Evolutionary conservation across 2,113 vertebrate genomes (phyloP).

Genomic region (Pygathrix nemaeus): DNA sequence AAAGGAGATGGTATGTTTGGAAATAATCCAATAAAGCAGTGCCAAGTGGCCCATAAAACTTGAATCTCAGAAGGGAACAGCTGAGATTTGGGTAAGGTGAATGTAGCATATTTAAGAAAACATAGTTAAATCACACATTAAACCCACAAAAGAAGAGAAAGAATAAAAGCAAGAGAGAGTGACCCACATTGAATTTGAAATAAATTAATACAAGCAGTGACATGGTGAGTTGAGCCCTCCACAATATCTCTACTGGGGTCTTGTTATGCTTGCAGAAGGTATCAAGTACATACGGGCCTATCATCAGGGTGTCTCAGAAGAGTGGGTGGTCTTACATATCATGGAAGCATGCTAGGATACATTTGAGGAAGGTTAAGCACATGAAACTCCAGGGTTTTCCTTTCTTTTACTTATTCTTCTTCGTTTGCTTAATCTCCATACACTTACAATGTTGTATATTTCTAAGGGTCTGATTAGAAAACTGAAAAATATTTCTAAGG

Average conservation of each 20-base stretch:
- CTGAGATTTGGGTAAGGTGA: background rate
- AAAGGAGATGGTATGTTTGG: constrained; percentile 40
- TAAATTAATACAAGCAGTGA: background rate
- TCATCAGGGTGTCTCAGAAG: background rate
- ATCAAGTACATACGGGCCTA: background rate
- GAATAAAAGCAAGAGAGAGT: background rate
- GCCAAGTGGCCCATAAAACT: constrained; percentile 41
- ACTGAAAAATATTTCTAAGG: background rate
- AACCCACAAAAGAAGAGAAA: background rate
- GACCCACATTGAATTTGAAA: background rate
- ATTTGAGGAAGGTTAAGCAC: background rate
- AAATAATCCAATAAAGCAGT: constrained; percentile 12
- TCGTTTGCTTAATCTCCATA: background rate
- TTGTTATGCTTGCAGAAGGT: rapidly evolving
- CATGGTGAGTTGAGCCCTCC: background rate
- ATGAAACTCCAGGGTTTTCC: background rate
- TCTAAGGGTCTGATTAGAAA: background rate
- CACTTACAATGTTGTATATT: background rate
- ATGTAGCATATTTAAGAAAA: background rate
- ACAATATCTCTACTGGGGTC: background rate
- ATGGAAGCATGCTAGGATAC: background rate
- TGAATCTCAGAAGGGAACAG: background rate
- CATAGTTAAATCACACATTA: constrained; percentile 1
- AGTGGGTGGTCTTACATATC: background rate
- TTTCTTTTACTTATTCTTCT: background rate